Base-by-base conservation (phyloP, 2,797 vertebrate genomes). In the Alosa sapidissima region DNA sequence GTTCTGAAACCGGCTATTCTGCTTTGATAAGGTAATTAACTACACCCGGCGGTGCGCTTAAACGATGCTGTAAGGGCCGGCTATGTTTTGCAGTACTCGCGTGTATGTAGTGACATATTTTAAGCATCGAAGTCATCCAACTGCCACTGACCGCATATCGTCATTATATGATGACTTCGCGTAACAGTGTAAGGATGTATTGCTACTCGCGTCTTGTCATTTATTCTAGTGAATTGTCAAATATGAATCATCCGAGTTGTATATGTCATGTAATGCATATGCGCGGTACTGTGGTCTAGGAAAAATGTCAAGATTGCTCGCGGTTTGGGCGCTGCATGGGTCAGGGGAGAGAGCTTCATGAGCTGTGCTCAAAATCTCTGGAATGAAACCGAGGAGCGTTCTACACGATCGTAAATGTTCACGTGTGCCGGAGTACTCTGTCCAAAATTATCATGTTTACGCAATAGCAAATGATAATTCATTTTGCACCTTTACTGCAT, bases 1-100 rank as follows among this genome's bases (percentile, higher is more conserved):
- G 33, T 72, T 36, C 68, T 72, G 68, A 72, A 72, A 72, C 68
- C 68, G 68, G 68, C 68, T 72, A 41, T 72, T 72, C 68, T 72
- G 33, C 33, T 78, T 47, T 14, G 72, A 78, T 47, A 78, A 78
- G 72, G 72, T 78, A 78, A 78, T 47, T 11, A 45, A 78, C 5
- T 21, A 19, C 33, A 78, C 13, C 36, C 16, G 41, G 14, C 1
- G 11, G 16, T 19, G 19, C 36, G 41, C 24, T 78, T 45, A 45
- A 78, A 78, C 47, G 14, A 47, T 47, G 72, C 41, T 1, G 41
- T 8, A 19, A 45, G 14, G 36, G 72, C 36, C 72, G 45, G 36
- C 41, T 47, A 19, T 78, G 68, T 13, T 78, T 78, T 45, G 72
- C 72, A 7, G 41, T 45, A 78, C 36, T 21, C 36, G 41, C 47